Evolutionary conservation across 2,797 vertebrate species (phyloP).

Genomic region (Uromys caudimaculatus): DNA sequence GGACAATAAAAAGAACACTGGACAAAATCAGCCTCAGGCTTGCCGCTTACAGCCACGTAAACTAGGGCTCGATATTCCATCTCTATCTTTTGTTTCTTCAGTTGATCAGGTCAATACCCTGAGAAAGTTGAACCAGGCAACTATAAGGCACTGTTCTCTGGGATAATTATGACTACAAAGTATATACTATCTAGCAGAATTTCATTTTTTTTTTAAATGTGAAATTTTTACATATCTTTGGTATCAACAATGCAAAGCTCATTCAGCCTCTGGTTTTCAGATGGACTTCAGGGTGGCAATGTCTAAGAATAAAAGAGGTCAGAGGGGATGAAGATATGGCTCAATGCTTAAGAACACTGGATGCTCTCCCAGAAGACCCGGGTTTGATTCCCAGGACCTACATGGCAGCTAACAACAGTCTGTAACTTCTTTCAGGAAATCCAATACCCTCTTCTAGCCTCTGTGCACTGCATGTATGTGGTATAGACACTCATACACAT

Average conservation of each 20-base stretch:
- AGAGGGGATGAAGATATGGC: neutral
- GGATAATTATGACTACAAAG: constrained; percentile 12
- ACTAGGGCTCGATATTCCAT: neutral
- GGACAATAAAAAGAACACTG: neutral
- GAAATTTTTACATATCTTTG: constrained; percentile 16
- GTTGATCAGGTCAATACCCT: constrained; percentile 31
- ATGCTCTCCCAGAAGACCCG: neutral
- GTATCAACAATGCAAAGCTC: neutral
- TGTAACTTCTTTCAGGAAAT: neutral
- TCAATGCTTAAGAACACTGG: neutral
- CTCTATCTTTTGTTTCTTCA: constrained; percentile 38
- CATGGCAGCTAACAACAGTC: neutral
- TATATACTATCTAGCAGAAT: neutral
- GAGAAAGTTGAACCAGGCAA: constrained; percentile 45
- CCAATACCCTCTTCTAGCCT: neutral
- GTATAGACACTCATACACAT: neutral
- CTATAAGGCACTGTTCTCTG: neutral
- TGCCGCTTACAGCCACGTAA: constrained; percentile 15
- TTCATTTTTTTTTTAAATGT: neutral
- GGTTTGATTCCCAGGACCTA: neutral
- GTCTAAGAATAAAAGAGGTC: neutral
- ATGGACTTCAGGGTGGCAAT: neutral
- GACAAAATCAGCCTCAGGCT: constrained; percentile 21
- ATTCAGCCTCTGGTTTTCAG: constrained; percentile 42
- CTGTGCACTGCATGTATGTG: neutral